Percentiles rank a stretch among this genome's conserved stretches.
Evolutionary conservation across 2,888 invertebrate genomes (phyloP).

Genomic region (Anaspis maculata): DNA sequence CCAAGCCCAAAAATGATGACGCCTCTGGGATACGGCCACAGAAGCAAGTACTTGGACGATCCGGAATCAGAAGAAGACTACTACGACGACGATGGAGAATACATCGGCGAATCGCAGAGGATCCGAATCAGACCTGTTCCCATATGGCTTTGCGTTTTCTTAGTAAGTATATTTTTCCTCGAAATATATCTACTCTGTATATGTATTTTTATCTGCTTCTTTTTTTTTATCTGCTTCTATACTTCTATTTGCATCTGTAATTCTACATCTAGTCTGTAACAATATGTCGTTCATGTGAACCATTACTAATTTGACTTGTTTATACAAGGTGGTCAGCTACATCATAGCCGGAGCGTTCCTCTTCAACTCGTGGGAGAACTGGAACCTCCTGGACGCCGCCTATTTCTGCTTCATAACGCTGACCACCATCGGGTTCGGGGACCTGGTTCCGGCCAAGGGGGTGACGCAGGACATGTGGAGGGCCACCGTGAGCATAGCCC

Average conservation of each 20-base stretch:
- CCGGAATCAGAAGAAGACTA: conserved; percentile 51
- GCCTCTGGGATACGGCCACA: conserved; percentile 57
- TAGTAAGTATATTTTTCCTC: too few species aligned
- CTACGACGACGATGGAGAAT: conserved; percentile 24
- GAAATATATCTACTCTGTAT: too few species aligned
- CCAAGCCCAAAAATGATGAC: conserved; percentile 58
- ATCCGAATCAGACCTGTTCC: conserved; percentile 64
- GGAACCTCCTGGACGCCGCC: conserved; percentile 80
- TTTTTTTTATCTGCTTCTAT: too few species aligned
- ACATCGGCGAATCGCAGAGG: conserved; percentile 34
- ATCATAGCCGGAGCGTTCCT: conserved; percentile 83
- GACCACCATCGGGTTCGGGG: conserved; percentile 89
- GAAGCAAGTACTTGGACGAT: conserved; percentile 52
- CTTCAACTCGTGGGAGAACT: conserved; percentile 77
- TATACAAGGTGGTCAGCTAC: conserved; percentile 82
- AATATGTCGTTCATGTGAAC: too few species aligned
- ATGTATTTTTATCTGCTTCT: too few species aligned
- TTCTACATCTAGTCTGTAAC: too few species aligned
- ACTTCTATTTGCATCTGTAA: too few species aligned
- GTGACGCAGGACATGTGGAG: conserved; percentile 32
- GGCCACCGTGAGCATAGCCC: conserved; percentile 59
- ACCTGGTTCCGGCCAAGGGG: conserved; percentile 80
- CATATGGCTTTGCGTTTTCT: conserved; percentile 80
- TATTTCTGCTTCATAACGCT: conserved; percentile 93
- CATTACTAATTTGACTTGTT: too few species aligned